phyloP scores from a whole-genome alignment of 2,113 vertebrate species.

The Lethenteron camtschaticum region DNA sequence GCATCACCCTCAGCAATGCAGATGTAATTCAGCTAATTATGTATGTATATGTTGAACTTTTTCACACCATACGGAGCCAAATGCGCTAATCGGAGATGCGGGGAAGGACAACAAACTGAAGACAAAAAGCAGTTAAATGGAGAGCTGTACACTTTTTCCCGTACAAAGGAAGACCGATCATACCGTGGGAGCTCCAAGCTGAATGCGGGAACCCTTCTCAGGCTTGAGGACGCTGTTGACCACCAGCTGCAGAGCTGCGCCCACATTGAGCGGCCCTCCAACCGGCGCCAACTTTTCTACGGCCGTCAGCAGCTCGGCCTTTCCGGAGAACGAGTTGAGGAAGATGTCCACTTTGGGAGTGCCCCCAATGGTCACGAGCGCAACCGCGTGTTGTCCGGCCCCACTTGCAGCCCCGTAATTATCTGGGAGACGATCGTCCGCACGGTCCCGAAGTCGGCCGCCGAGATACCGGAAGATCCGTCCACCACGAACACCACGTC shows the following conservation, averaged over 20 bases:
- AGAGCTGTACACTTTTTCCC: no score
- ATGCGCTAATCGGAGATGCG: no score
- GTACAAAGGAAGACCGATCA: background rate
- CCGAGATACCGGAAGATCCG: background rate
- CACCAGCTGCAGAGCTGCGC: background rate
- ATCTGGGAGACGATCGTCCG: background rate
- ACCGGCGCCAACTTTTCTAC: background rate
- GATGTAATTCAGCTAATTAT: no score
- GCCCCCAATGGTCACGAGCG: background rate
- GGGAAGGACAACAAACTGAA: no score
- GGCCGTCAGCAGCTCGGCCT: background rate
- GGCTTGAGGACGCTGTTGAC: background rate
- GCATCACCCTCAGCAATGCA: no score
- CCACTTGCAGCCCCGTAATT: background rate
- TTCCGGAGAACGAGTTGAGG: background rate
- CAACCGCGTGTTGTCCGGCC: background rate
- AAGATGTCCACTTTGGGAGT: constrained; percentile 3
- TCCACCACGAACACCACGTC: constrained; percentile 5
- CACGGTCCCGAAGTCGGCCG: background rate
- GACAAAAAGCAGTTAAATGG: no score
- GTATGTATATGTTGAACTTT: no score
- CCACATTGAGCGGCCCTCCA: background rate
- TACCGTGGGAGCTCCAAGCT: background rate
- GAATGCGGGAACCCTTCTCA: background rate
- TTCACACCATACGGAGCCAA: no score